These are phyloP conservation scores for Ciconia nigra DNA, from an alignment of 2,797 vertebrate genomes.

Conservation along the genomic window DNA sequence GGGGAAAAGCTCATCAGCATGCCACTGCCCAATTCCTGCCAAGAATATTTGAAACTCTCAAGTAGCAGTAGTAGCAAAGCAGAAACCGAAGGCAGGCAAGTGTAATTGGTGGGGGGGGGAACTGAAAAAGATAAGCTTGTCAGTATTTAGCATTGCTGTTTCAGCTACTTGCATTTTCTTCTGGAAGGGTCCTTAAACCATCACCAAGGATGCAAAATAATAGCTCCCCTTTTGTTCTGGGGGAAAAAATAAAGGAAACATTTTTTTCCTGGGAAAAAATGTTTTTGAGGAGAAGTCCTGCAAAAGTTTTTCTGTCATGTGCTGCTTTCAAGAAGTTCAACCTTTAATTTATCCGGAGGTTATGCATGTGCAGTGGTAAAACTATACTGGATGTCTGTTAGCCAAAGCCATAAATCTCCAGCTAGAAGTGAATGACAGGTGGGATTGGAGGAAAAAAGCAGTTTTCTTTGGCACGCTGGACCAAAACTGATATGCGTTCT, in stretches of 20 bases:
- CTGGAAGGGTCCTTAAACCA: neutral
- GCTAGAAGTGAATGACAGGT: neutral
- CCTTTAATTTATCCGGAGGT: neutral
- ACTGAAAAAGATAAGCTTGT: neutral
- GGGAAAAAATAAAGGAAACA: neutral
- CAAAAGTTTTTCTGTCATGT: neutral
- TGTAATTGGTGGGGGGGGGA: neutral
- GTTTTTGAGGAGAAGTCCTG: neutral
- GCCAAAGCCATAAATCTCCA: slow-evolving; percentile 8
- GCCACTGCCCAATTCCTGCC: neutral
- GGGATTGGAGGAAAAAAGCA: neutral
- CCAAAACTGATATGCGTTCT: neutral
- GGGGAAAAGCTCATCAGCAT: slow-evolving; percentile 2
- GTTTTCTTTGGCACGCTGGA: neutral
- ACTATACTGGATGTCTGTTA: neutral
- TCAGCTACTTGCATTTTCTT: neutral
- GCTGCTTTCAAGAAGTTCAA: neutral
- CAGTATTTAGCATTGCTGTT: neutral
- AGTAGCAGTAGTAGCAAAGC: neutral
- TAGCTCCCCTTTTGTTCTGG: neutral
- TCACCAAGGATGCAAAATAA: neutral
- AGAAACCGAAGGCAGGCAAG: neutral
- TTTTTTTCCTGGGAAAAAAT: neutral
- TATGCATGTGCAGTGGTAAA: neutral
- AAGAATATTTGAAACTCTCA: slow-evolving; percentile 21